Conservation (phyloP, 2,797 vertebrate genomes). For the Ctenochaetus hawaiiensis region DNA sequence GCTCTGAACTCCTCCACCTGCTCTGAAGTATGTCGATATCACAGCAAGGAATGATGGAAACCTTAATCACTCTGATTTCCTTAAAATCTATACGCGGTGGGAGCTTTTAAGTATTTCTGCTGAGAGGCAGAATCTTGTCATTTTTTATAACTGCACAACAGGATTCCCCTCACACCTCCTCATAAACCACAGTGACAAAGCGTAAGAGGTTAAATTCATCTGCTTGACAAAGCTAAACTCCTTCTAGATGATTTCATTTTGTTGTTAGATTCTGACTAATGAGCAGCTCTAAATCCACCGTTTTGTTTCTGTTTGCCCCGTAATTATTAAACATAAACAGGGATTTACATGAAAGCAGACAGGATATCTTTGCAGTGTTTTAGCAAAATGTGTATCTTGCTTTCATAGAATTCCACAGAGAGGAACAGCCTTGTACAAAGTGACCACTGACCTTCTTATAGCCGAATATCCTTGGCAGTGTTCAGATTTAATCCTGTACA, state of each 20-base stretch:
- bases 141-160: slow-evolving; percentile 45
- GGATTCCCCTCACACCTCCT: slow-evolving; percentile 15
- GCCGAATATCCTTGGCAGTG: slow-evolving; percentile 66
- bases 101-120: slow-evolving; percentile 60
- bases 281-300: not conserved
- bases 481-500: slow-evolving; percentile 72
- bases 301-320: slow-evolving; percentile 12
- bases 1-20: slow-evolving; percentile 43
- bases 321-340: slow-evolving; percentile 29
- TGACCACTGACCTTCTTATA: slow-evolving; percentile 74
- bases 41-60: slow-evolving; percentile 46
- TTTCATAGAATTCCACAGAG: slow-evolving; percentile 52
- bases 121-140: slow-evolving; percentile 44
- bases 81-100: slow-evolving; percentile 51
- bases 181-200: slow-evolving; percentile 15
- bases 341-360: slow-evolving; percentile 37
- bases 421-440: slow-evolving; percentile 57
- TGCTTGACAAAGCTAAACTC: not conserved
- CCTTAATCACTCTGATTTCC: slow-evolving; percentile 58
- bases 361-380: slow-evolving; percentile 12
- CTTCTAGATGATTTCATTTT: slow-evolving; percentile 13
- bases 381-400: slow-evolving; percentile 20
- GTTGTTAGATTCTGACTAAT: slow-evolving; percentile 2
- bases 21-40: slow-evolving; percentile 46
- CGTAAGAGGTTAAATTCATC: slow-evolving; percentile 24